Evolutionary conservation across 2,113 vertebrate genomes (phyloP).

Genomic region (Hemichromis elongatus): DNA sequence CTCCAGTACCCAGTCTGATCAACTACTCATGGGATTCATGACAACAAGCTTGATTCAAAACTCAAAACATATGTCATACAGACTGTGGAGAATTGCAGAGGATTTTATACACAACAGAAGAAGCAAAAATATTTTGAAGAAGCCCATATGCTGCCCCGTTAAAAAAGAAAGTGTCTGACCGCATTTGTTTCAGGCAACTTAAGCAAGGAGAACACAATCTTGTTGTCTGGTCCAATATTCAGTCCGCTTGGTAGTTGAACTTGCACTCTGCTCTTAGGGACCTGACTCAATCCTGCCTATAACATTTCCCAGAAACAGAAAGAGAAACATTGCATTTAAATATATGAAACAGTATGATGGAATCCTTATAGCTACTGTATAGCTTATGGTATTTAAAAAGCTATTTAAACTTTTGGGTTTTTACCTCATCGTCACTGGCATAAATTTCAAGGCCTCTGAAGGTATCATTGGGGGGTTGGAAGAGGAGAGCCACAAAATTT

Average conservation of each 20-base stretch:
- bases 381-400: fast-evolving
- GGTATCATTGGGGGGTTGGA: not conserved
- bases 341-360: not conserved
- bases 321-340: not conserved
- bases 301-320: not conserved
- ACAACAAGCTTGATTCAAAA: not conserved
- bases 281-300: not conserved
- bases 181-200: fast-evolving
- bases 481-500: not conserved
- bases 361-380: not conserved
- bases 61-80: not conserved
- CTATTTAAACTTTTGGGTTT: not conserved
- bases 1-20: not conserved
- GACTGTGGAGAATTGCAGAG: not conserved
- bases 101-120: not conserved
- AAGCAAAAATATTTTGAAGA: not conserved
- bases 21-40: not conserved
- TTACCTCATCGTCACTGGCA: not conserved
- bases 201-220: not conserved
- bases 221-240: not conserved
- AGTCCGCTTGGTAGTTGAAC: not conserved
- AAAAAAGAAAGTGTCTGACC: not conserved
- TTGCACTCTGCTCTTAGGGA: not conserved
- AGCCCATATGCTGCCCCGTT: not conserved
- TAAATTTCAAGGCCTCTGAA: not conserved